These are phyloP conservation scores for Zaprionus bogoriensis DNA, from an alignment of 2,888 invertebrate genomes.

Conservation along the genomic window DNA sequence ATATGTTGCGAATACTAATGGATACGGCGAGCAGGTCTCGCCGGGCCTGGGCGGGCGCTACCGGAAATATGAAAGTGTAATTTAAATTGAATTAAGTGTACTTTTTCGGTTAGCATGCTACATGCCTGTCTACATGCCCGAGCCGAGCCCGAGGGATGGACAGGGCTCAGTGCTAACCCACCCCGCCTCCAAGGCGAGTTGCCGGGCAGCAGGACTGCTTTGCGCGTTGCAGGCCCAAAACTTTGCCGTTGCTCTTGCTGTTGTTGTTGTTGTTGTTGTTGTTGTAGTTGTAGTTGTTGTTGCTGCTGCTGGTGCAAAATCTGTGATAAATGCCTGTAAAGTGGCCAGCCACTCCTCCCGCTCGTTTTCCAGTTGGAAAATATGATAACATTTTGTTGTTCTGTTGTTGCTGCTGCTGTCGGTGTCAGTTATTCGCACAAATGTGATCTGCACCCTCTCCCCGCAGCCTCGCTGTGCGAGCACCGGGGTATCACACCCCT, in stretches of 20 bases:
- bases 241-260: too few relatives aligned
- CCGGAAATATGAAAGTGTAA: conserved; percentile 79
- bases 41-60: conserved; percentile 9
- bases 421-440: conserved; percentile 69
- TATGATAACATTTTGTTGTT: conserved; percentile 60
- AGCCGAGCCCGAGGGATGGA: conserved; percentile 10
- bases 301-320: conserved; percentile 55
- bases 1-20: conserved; percentile 81
- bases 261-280: conserved; percentile 8
- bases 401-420: conserved; percentile 38
- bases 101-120: conserved; percentile 41
- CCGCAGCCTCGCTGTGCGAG: neutral
- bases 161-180: neutral
- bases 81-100: conserved; percentile 81
- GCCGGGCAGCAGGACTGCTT: too few relatives aligned
- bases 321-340: conserved; percentile 72
- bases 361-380: conserved; percentile 40
- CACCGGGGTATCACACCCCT: too few relatives aligned
- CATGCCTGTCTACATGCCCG: neutral
- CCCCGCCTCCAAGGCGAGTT: neutral
- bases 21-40: conserved; percentile 37
- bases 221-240: conserved; percentile 15
- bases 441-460: conserved; percentile 25
- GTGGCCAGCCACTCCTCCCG: conserved; percentile 43
- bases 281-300: conserved; percentile 12